Percentiles rank a stretch among this genome's conserved stretches.
Conservation (phyloP, 2,888 invertebrate species). For the Ophonus ardosiacus region DNA sequence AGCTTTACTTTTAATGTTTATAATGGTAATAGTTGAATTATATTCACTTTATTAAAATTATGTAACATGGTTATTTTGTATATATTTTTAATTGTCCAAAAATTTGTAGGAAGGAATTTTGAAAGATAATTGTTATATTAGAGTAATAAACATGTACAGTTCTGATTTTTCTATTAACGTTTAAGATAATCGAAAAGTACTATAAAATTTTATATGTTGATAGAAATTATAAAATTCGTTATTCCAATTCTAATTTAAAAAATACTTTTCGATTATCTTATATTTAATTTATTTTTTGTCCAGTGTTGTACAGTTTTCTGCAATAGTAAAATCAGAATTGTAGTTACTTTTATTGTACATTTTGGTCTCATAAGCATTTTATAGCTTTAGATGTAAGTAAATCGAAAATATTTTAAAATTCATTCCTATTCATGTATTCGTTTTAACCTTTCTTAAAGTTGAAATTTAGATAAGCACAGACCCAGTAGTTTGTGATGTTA, state of each 20-base stretch:
- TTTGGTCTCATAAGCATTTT: conserved; percentile 62
- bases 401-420: conserved; percentile 53
- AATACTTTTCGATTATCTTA: conserved; percentile 32
- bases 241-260: not conserved
- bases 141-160: not conserved
- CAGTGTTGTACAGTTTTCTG: conserved; percentile 36
- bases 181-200: conserved; percentile 17
- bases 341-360: conserved; percentile 24
- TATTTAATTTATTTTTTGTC: conserved; percentile 27
- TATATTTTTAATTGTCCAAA: not conserved
- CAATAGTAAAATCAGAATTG: conserved; percentile 40
- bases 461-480: conserved; percentile 41
- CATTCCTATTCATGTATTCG: conserved; percentile 55
- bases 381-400: conserved; percentile 53
- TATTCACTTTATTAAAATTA: not conserved
- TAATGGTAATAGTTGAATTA: not conserved
- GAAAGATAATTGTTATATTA: conserved; percentile 24
- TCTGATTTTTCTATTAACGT: conserved; percentile 32
- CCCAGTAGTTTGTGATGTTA: conserved; percentile 34
- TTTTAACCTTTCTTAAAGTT: conserved; percentile 45
- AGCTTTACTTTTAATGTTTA: not conserved
- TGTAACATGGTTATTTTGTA: not conserved
- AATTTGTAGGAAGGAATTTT: conserved; percentile 34
- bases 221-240: not conserved
- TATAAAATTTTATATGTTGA: not conserved